Evolutionary conservation across 2,797 vertebrate species (phyloP), one percentile per base, ranked within the genome.

Genomic region (Dendrocincla fuliginosa): DNA sequence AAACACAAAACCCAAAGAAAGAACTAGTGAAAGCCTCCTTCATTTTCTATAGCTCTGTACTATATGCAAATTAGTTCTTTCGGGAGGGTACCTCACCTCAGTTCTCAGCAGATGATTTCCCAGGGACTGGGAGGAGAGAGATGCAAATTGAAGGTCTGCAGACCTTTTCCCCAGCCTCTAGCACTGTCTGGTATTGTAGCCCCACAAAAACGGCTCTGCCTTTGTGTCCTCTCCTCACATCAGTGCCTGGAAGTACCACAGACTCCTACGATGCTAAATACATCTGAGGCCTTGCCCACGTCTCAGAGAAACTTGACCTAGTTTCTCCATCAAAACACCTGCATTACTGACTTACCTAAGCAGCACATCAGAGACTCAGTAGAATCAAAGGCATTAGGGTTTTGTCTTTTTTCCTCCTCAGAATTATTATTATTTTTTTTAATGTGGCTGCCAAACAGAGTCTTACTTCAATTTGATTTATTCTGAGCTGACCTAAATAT

Each of bases 401-500:
- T 35, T 90, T 78, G 81, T 30, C 13, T 65, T 84, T 74, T 81
- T 82, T 27, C 8, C 11, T 73, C 5, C 33, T 5, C 20, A 60
- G 64, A 88, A 80, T 87, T 70, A n/a, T 57, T 70, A 57, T 78
- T 59, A 7, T 39, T 14, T 28, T 65, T 83, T 90, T 84, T 53
- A 60, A 67, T 84, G 53, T 73, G 42, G 13, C 25, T 94, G 77
- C 11, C 56, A 90, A 90, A 68, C 27, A 53, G 75, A 76, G 63
- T 59, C 65, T 81, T 79, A 49, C 76, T 93, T 92, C 63, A 71
- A 47, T 60, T 80, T 90, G 44, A 82, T 91, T 82, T 89, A 87
- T 95, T 93, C 88, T 74, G 59, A 93, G 63, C 25, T 90, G 91
- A 69, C 85, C 94, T 91, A 91, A 95, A 94, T 96, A 94, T 88